These are phyloP conservation scores for Vultur gryphus DNA, from an alignment of 2,797 vertebrate species.

Conservation along the genomic window DNA sequence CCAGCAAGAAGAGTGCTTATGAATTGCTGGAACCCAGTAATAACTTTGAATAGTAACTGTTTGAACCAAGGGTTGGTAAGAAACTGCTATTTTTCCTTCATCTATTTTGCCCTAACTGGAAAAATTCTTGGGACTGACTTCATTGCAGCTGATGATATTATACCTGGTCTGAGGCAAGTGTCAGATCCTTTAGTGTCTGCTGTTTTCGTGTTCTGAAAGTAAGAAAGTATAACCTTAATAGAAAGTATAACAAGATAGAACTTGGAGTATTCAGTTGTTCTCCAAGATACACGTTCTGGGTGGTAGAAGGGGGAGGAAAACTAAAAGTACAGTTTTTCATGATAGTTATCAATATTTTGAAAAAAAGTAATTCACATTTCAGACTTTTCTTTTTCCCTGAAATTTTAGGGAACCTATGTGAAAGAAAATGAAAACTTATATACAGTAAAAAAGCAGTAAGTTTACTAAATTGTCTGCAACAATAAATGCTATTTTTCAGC, in stretches of 20 bases:
- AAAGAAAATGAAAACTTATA: background rate
- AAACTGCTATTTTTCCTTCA: background rate
- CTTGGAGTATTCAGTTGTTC: background rate
- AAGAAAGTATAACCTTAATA: background rate
- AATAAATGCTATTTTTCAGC: background rate
- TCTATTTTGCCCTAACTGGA: background rate
- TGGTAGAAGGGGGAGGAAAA: background rate
- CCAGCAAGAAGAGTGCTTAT: background rate
- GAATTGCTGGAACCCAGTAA: background rate
- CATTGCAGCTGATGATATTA: background rate
- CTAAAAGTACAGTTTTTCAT: background rate
- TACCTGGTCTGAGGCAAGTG: background rate
- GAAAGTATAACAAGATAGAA: background rate
- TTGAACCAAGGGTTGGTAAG: background rate
- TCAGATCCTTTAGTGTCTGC: background rate
- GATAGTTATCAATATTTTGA: background rate
- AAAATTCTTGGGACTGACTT: background rate
- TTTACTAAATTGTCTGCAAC: background rate
- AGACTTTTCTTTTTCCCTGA: background rate
- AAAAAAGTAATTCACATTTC: background rate
- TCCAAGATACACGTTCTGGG: background rate
- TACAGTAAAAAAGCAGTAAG: background rate
- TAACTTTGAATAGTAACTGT: background rate
- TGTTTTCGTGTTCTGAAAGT: background rate
- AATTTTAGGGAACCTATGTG: background rate